Percentiles rank a stretch among this genome's conserved stretches.
Evolutionary conservation across 2,113 vertebrate species (phyloP).

Genomic region (Pelmatolapia mariae): DNA sequence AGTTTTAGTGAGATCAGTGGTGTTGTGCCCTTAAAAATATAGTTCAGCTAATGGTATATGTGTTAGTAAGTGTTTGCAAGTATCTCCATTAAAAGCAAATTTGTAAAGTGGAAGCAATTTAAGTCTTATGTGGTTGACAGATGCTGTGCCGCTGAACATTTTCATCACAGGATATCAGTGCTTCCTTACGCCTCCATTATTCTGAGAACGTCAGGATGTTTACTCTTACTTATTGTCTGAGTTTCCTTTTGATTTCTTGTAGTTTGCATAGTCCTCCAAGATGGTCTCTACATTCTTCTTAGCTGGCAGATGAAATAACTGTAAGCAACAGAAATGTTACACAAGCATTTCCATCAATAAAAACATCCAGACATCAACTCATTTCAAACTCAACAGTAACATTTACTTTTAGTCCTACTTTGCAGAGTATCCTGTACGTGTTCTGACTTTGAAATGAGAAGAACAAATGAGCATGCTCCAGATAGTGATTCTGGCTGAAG

Average conservation of each 20-base stretch:
- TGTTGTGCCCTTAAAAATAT: background rate
- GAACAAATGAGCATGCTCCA: background rate
- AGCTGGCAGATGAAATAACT: slow-evolving; percentile 96
- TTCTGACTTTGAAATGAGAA: background rate
- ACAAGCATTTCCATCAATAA: background rate
- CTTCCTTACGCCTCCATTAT: background rate
- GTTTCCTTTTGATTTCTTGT: slow-evolving; percentile 95
- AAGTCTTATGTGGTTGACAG: background rate
- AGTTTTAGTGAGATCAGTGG: background rate
- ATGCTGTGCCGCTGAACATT: background rate
- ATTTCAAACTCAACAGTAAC: background rate
- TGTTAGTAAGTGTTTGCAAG: background rate
- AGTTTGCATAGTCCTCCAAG: slow-evolving; percentile 95
- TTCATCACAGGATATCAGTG: background rate
- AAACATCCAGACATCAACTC: background rate
- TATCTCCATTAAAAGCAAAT: background rate
- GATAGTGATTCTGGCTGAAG: background rate
- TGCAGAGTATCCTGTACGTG: background rate
- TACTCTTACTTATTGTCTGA: slow-evolving; percentile 91
- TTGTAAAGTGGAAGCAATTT: background rate
- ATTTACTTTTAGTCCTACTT: background rate
- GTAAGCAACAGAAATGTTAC: background rate
- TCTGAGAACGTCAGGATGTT: background rate
- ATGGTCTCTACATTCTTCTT: slow-evolving; percentile 95
- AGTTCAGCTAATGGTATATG: background rate